Base-by-base conservation (phyloP, 1,140 invertebrate genomes). In the Musca domestica region DNA sequence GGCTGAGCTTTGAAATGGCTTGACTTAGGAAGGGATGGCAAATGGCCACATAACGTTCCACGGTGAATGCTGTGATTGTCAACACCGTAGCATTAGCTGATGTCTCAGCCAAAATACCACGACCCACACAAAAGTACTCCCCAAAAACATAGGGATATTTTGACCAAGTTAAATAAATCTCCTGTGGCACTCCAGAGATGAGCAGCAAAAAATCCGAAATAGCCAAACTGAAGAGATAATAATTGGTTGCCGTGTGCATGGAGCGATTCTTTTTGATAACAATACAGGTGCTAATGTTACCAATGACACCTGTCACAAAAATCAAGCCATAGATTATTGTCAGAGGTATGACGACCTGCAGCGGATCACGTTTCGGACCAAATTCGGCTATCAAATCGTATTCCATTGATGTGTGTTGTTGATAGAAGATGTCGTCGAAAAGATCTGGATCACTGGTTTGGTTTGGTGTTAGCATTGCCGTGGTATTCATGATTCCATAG, bases 191-290 rank as follows among this genome's bases (percentile, higher is more conserved):
- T 0, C 92, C 92, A 17, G 90, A 89, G 0, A 93, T 75, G 17
- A 99, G 85, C 4, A 98, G 83, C 9, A 98, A 82, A 22, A 99
- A 85, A 81, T 99, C 97, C 0, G 95, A 96, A 49, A 98, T 85
- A 6, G 96, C 95, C 74, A 99, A 84, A 76, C 92, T 95, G 82
- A 98, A 97, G 51, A 98, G 85, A 77, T 98, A 98, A 74, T 93
- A 96, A 80, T 98, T 98, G 12, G 93, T 95, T 0, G 93, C 91
- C 0, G 92, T 95, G 76, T 95, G 93, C 91, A 98, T 94, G n/a
- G 89, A 91, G 76, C 92, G 92, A 82, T 97, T 97, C 71, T 90
- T 87, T 22, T 90, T 86, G 64, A 98, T 98, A 10, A 98, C 95
- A 51, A 97, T 86, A 80, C 95, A 98, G 6, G 95, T 98, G 78